Evolutionary conservation across 1,140 invertebrate species (phyloP), one percentile per base, ranked within the genome.

Genomic region (Zaprionus vittiger): DNA sequence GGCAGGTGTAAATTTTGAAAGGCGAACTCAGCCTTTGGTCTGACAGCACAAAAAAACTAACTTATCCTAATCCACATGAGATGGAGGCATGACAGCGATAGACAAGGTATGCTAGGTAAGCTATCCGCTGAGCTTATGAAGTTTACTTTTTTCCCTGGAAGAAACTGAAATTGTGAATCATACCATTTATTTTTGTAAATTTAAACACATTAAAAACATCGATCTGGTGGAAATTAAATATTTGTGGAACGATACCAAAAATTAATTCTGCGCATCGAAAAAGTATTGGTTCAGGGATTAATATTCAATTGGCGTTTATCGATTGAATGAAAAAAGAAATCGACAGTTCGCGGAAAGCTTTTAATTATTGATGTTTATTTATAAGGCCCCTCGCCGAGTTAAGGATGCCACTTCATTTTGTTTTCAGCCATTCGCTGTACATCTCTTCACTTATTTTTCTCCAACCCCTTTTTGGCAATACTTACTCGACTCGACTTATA

Each of bases 361-460:
- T 87, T 78, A 80, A 89, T 80, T 72, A 89, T 89, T 83, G 54
- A 89, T 78, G 66, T 60, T 78, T 62, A 83, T 74, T 69, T 41
- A 17, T 44, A 44, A 54, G 15, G 44, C 17, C 14, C 37, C 5
- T 31, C 37, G 55, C 22, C 24, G 17, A 15, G 37, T 9, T 12
- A 44, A 7, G n/a, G 56, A 55, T 44, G 52, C 34, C 20, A 55
- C 28, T 47, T 57, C n/a, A 49, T 41, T 59, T 61, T 26, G 28
- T n/a, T 62, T 73, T 62, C 28, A 44, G 38, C 63, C 37, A 17
- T 15, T 59, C 22, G 28, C 38, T 65, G 26, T 49, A 31, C 34
- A 28, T 52, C 61, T 22, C 55, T 73, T 38, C 24, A n/a, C 6
- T 47, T 52, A 5, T n/a, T 66, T 68, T 62, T 20, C 26, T 24